A percentile compares a stretch with the other conserved stretches of the same genome.
Conservation (phyloP, 2,888 invertebrate species). For the Chalcis sispes region DNA sequence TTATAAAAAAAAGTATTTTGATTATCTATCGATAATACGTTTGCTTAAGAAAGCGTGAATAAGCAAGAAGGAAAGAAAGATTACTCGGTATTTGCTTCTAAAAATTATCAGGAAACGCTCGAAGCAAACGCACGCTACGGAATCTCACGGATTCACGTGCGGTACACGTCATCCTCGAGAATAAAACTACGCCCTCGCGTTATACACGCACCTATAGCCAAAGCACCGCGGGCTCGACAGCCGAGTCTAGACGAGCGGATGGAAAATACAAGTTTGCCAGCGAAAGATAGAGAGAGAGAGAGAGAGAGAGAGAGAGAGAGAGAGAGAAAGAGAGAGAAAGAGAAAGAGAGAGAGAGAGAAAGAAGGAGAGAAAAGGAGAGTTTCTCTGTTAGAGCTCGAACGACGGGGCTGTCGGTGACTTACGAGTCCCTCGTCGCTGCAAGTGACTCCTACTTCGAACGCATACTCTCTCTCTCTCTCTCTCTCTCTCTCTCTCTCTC, state of each 20-base stretch:
- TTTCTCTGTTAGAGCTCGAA: neutral
- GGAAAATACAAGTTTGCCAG: neutral
- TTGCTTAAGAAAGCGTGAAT: too few relatives aligned
- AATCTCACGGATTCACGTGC: too few relatives aligned
- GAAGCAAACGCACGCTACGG: neutral
- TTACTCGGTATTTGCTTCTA: too few relatives aligned
- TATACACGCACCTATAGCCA: too few relatives aligned
- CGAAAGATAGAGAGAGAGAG: neutral
- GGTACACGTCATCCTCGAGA: too few relatives aligned
- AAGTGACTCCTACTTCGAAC: constrained; percentile 17
- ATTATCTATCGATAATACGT: too few relatives aligned
- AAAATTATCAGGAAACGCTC: too few relatives aligned
- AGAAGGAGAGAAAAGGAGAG: neutral
- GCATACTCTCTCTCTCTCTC: neutral
- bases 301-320: neutral
- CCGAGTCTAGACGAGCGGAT: too few relatives aligned
- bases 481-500: neutral
- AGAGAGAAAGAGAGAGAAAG: neutral
- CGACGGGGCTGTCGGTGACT: constrained; percentile 10
- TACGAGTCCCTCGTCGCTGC: constrained; percentile 34
- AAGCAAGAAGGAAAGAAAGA: too few relatives aligned
- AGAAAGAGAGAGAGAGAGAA: neutral
- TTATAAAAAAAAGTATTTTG: too few relatives aligned
- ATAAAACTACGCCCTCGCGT: too few relatives aligned
- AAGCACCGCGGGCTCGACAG: too few relatives aligned